Conservation (phyloP, 2,888 invertebrate genomes). For the Drosophila rellima region DNA sequence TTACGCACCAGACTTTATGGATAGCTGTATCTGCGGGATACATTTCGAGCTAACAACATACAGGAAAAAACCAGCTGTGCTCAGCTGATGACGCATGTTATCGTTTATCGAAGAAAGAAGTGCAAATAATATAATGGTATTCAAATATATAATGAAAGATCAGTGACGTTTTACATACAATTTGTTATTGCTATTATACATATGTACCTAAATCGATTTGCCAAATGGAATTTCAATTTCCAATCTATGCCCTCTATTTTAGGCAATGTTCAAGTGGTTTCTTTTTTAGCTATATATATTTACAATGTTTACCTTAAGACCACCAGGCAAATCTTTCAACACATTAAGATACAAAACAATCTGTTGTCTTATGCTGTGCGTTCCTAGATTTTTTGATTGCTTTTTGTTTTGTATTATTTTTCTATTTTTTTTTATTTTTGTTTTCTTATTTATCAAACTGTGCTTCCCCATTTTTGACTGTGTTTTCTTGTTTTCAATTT, state of each 20-base stretch:
- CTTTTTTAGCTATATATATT: background rate
- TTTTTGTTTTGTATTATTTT: background rate
- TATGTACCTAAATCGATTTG: background rate
- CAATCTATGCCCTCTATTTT: background rate
- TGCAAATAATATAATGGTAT: background rate
- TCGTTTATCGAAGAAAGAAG: background rate
- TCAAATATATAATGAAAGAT: conserved; percentile 13
- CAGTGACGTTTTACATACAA: conserved; percentile 8
- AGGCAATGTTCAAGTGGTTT: background rate
- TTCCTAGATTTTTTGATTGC: background rate
- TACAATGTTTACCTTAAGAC: conserved; percentile 7
- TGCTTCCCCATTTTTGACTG: background rate
- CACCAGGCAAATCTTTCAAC: conserved; percentile 10
- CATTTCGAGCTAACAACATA: conserved; percentile 6
- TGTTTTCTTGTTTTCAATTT: conserved; percentile 27
- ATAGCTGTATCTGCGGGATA: conserved; percentile 38
- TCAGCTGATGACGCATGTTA: conserved; percentile 37
- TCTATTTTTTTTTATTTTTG: background rate
- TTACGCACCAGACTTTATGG: conserved; percentile 53
- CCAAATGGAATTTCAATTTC: background rate
- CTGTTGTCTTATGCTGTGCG: conserved; percentile 4
- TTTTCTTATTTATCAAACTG: background rate
- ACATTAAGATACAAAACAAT: conserved; percentile 2
- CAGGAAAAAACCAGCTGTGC: conserved; percentile 32
- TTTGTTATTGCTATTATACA: background rate